Percentiles rank a stretch among this genome's conserved stretches.
Conservation (phyloP, 1,140 invertebrate species). For the Metaphire vulgaris region DNA sequence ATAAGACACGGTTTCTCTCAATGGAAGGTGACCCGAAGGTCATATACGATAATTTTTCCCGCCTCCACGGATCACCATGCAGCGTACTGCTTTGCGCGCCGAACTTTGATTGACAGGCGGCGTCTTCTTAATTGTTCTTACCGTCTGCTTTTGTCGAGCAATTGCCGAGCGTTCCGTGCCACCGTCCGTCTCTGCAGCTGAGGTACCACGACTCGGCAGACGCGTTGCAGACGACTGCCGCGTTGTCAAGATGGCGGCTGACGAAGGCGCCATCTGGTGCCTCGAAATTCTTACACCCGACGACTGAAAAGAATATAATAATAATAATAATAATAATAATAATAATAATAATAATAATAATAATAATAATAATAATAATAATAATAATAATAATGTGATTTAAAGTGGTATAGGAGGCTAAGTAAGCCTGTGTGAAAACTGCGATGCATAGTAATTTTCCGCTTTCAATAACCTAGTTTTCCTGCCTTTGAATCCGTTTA, state of each 20-base stretch:
- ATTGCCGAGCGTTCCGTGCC: constrained; percentile 23
- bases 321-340: background rate
- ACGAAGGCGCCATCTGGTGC: constrained; percentile 26
- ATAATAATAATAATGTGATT: background rate
- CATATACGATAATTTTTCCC: too few species aligned
- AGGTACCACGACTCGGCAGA: constrained; percentile 29
- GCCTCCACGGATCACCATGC: too few species aligned
- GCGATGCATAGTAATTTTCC: background rate
- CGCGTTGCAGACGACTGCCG: constrained; percentile 25
- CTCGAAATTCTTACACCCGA: constrained; percentile 24
- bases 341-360: background rate
- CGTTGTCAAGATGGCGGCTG: constrained; percentile 15
- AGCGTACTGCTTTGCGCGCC: too few species aligned
- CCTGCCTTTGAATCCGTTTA: background rate
- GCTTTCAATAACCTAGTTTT: background rate
- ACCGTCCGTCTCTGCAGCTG: constrained; percentile 27
- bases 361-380: background rate
- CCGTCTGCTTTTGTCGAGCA: background rate
- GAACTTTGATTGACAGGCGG: too few species aligned
- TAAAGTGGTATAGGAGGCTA: background rate
- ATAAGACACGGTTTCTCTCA: too few species aligned
- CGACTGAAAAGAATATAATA: constrained; percentile 11
- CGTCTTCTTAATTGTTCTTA: too few species aligned
- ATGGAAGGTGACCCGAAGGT: too few species aligned
- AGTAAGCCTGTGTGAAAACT: too few species aligned